phyloP scores from a whole-genome alignment of 2,113 vertebrate genomes.

The Puma concolor region DNA sequence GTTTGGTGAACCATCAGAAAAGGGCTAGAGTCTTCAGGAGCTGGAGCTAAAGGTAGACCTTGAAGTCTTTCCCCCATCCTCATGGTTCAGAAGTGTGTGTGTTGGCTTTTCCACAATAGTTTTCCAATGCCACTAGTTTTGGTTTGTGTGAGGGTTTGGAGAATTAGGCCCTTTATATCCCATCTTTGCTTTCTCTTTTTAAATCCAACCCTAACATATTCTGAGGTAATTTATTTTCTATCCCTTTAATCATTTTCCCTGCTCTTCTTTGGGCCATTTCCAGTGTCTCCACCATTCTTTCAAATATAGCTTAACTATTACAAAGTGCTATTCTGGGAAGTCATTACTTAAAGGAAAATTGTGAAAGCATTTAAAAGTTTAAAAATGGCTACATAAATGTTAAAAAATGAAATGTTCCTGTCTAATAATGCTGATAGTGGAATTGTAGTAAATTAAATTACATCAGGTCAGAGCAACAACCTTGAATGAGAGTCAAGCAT shows the following conservation, averaged over 20 bases:
- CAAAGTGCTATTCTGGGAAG: constrained; percentile 74
- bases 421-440: constrained; percentile 74
- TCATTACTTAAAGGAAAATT: constrained; percentile 72
- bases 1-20: background rate
- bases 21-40: background rate
- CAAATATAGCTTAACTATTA: constrained; percentile 67
- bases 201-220: constrained; percentile 39
- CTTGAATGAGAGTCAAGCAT: constrained; percentile 63
- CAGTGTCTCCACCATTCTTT: constrained; percentile 64
- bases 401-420: constrained; percentile 66
- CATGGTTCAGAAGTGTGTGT: background rate
- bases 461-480: constrained; percentile 61
- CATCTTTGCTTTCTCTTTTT: constrained; percentile 39
- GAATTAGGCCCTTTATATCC: constrained; percentile 36
- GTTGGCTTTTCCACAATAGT: background rate
- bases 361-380: constrained; percentile 72
- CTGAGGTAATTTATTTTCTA: constrained; percentile 72
- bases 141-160: constrained; percentile 5
- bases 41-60: background rate
- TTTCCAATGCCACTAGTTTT: background rate
- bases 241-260: constrained; percentile 59
- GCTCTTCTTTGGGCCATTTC: constrained; percentile 69
- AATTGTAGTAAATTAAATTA: constrained; percentile 73
- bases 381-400: constrained; percentile 68
- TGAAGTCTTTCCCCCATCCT: background rate